Evolutionary conservation across 2,797 vertebrate genomes (phyloP), one percentile per base, ranked within the genome.

Genomic region (Propithecus deckenii): DNA sequence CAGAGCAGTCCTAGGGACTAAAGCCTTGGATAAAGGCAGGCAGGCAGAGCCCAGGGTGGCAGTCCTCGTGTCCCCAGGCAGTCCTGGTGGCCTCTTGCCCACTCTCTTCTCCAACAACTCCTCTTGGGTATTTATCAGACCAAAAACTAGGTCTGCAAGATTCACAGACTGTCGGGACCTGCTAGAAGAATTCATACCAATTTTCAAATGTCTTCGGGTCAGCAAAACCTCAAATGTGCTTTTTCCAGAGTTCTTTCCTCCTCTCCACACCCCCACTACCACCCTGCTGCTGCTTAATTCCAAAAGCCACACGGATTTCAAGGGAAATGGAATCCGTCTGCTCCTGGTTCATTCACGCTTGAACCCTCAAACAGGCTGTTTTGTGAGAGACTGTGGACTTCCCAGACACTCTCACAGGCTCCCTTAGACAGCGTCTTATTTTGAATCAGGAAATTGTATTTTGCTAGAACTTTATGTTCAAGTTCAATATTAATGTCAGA

Each of bases 391-490:
- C 11, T 0, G 0, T 35, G 38, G 43, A n/a, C 43, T 81, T 92
- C 55, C 67, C 69, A 90, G 95, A 85, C 72, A 89, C 65, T 22
- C 83, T 86, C 11, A 0, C 43, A 17, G 71, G 30, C 61, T 83
- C 74, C 83, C 71, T 89, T 41, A 80, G 35, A 80, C 87, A 41
- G 65, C 8, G 7, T 67, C 95, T 97, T 89, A 28, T 89, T 97
- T 94, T 91, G 86, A 96, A 94, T 96, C 86, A 84, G 91, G 41
- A 94, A 95, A 94, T 46, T 89, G 52, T 81, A 65, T 74, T 91
- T 93, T 93, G 43, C 80, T 50, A 96, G 97, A 86, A 97, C 95
- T 72, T 89, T 83, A 93, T 96, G 93, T 96, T 97, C 96, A 93
- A 91, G 74, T 55, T 96, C 96, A 95, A 17, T 84, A 57, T 95